Percentiles rank a stretch among this genome's conserved stretches.
phyloP scores from a whole-genome alignment of 2,797 vertebrate genomes.

The Huso huso region DNA sequence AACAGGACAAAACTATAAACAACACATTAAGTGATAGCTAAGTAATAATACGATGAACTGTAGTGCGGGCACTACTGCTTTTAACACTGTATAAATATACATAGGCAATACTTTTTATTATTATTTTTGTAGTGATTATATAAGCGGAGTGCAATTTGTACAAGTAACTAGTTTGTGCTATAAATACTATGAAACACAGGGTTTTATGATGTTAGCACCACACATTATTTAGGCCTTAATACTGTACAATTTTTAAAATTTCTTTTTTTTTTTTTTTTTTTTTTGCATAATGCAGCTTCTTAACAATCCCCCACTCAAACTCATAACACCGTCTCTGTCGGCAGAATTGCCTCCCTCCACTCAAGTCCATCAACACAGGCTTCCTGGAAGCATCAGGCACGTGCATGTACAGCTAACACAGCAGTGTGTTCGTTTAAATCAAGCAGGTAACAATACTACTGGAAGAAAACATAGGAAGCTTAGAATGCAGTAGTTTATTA shows the following conservation, averaged over 20 bases:
- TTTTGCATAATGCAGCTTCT: conserved; percentile 99
- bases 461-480: conserved; percentile 74
- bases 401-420: conserved; percentile 89
- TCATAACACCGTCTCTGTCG: conserved; percentile 69
- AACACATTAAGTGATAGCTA: conserved; percentile 78
- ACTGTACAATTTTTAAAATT: conserved; percentile 94
- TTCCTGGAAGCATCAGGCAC: conserved; percentile 97
- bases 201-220: conserved; percentile 98
- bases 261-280: conserved; percentile 51
- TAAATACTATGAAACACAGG: conserved; percentile 99
- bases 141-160: conserved; percentile 99
- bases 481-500: conserved; percentile 83
- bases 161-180: conserved; percentile 99
- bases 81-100: conserved; percentile 99
- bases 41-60: conserved; percentile 82
- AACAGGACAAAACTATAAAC: conserved; percentile 67
- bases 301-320: conserved; percentile 80
- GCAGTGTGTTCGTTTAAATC: conserved; percentile 70
- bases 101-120: conserved; percentile 93
- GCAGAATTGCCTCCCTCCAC: conserved; percentile 67
- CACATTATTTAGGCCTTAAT: conserved; percentile 99
- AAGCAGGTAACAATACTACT: conserved; percentile 90
- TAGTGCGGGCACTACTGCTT: conserved; percentile 75
- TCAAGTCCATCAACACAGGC: conserved; percentile 80
- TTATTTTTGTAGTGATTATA: conserved; percentile 99